phyloP scores from a whole-genome alignment of 2,113 vertebrate genomes.

The Propithecus coquereli region DNA sequence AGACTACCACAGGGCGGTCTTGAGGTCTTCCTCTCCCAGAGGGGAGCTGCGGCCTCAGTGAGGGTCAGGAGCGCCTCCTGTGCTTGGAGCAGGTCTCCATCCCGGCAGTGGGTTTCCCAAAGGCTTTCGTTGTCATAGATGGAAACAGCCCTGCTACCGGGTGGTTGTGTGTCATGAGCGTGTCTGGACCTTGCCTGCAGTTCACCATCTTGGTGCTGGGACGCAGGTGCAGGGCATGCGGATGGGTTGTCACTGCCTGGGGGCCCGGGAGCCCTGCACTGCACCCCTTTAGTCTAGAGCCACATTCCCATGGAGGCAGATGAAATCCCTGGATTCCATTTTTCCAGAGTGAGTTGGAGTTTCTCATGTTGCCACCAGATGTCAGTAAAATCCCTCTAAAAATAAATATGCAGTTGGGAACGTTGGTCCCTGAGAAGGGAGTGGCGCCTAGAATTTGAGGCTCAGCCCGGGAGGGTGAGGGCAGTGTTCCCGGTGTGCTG shows the following conservation, averaged over 20 bases:
- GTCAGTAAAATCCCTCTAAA: slow-evolving; percentile 80
- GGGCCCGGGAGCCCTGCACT: accelerated
- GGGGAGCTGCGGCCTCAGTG: too few species aligned
- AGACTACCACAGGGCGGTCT: accelerated
- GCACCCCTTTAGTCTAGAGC: too few species aligned
- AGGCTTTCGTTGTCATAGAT: accelerated
- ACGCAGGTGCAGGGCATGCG: not conserved
- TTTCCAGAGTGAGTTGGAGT: not conserved
- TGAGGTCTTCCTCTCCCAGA: not conserved
- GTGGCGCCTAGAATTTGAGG: not conserved
- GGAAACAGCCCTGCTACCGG: accelerated
- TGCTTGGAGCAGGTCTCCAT: too few species aligned
- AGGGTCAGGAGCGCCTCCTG: accelerated
- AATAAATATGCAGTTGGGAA: not conserved
- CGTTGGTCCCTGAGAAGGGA: not conserved
- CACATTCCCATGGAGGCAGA: not conserved
- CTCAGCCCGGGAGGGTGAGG: accelerated
- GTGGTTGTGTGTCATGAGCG: accelerated
- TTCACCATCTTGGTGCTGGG: accelerated
- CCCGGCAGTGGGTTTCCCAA: accelerated
- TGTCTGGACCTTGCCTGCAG: too few species aligned
- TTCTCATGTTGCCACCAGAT: slow-evolving; percentile 80
- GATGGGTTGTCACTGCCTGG: not conserved
- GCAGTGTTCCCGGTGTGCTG: not conserved
- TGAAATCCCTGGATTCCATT: not conserved